Evolutionary conservation across 2,888 invertebrate genomes (phyloP).

Genomic region (Lordiphosa andalusiaca): DNA sequence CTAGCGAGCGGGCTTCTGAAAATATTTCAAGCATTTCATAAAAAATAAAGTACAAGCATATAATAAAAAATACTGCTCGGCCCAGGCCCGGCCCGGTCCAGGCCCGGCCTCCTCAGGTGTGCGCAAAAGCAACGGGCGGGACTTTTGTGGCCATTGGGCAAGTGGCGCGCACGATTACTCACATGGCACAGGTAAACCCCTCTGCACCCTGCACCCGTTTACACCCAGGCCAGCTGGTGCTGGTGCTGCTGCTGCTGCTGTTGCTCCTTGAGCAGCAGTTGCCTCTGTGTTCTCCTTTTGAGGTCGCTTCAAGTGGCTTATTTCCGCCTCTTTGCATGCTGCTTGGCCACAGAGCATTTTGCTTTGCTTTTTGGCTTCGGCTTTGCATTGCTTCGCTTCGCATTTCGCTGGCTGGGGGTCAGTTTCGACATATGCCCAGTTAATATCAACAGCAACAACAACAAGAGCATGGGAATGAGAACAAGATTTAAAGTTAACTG

Average conservation of each 20-base stretch:
- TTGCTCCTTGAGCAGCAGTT: conserved; percentile 5
- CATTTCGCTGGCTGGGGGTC: conserved; percentile 29
- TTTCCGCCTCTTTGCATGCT: conserved; percentile 63
- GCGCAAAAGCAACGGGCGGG: conserved; percentile 10
- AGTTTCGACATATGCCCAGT: conserved; percentile 40
- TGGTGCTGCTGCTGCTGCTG: background rate
- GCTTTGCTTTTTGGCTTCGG: background rate
- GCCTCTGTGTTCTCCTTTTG: conserved; percentile 36
- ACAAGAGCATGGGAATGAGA: conserved; percentile 11
- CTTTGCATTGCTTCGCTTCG: background rate
- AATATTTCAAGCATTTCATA: conserved; percentile 66
- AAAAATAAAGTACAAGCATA: conserved; percentile 25
- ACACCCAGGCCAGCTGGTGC: background rate
- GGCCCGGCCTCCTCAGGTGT: conserved; percentile 27
- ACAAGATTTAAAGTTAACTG: background rate
- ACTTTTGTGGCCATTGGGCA: conserved; percentile 42
- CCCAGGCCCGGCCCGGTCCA: conserved; percentile 16
- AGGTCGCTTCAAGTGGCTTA: conserved; percentile 69
- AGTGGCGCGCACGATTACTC: conserved; percentile 66
- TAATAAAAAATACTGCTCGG: conserved; percentile 28
- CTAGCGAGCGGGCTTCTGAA: conserved; percentile 32
- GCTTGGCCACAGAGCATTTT: conserved; percentile 11
- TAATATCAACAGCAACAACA: conserved; percentile 26
- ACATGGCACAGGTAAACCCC: conserved; percentile 13
- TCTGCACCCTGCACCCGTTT: background rate